Evolutionary conservation across 1,140 invertebrate genomes (phyloP), one percentile per base, ranked within the genome.

Genomic region (Drosophila pectinifera): DNA sequence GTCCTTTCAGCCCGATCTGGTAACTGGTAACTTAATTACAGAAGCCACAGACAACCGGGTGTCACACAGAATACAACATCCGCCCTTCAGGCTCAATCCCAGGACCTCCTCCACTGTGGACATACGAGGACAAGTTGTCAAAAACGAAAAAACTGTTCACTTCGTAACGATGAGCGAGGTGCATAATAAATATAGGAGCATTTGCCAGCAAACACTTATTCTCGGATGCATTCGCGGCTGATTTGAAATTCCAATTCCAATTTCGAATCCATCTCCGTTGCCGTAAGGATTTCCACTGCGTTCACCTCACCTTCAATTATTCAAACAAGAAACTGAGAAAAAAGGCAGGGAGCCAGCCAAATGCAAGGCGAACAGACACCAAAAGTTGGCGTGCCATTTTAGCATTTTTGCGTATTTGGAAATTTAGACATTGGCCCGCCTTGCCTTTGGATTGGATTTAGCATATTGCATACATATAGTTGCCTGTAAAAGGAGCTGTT

Each of bases 321-420:
- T 82, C 79, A 78, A 73, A 76, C 57, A 34, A n/a, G 46, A 36
- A 55, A 53, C 10, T 18, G 20, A 24, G 13, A 63, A 34, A 67
- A n/a, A 20, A 18, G 20, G 36, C 16, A 16, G 39, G 36, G 39
- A 67, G 38, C 57, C 61, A 58, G 46, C 11, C 11, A 63, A 54
- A 64, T 53, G 53, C 53, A 73, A 31, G n/a, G 20, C 64, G n/a
- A 61, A 48, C 16, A 62, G 38, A 75, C 51, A 64, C 59, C 59
- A 36, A 75, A 75, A 65, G 51, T 51, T 67, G 61, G 53, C 72
- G 73, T 54, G 68, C 59, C 72, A 70, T 86, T 80, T 86, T 85
- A 76, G 73, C 73, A 86, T 78, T 82, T 85, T 78, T 78, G 67
- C 82, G 70, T 86, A 86, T 84, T 84, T 84, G 81, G 81, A 86